Evolutionary conservation across 2,113 vertebrate genomes (phyloP).

Genomic region (Acinonyx jubatus): DNA sequence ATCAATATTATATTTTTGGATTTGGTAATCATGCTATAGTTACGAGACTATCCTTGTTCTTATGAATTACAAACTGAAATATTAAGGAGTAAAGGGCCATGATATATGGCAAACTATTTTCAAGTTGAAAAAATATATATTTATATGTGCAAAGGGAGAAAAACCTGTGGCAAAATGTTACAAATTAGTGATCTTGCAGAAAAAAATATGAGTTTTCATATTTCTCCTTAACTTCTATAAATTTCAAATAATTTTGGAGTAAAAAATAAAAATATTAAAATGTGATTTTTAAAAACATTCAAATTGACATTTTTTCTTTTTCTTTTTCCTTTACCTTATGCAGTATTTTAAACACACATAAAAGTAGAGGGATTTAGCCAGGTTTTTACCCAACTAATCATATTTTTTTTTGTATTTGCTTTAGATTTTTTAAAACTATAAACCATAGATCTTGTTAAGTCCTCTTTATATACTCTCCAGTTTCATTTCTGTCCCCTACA

Average conservation of each 20-base stretch:
- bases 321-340: neutral
- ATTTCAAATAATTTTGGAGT: slow-evolving; percentile 14
- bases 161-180: neutral
- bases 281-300: neutral
- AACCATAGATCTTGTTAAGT: neutral
- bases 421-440: neutral
- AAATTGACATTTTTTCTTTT: neutral
- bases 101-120: neutral
- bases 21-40: neutral
- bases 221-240: slow-evolving; percentile 5
- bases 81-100: neutral
- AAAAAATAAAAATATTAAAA: neutral
- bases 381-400: neutral
- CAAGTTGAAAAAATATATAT: neutral
- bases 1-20: neutral
- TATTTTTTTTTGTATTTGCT: slow-evolving; percentile 21
- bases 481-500: neutral
- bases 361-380: neutral
- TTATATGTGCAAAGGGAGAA: neutral
- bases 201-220: neutral
- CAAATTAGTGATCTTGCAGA: neutral
- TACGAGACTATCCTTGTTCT: neutral
- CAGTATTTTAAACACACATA: slow-evolving; percentile 15
- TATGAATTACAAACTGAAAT: neutral
- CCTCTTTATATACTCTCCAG: neutral